Base-by-base conservation (phyloP, 2,797 vertebrate genomes). In the Sylvilagus floridanus region DNA sequence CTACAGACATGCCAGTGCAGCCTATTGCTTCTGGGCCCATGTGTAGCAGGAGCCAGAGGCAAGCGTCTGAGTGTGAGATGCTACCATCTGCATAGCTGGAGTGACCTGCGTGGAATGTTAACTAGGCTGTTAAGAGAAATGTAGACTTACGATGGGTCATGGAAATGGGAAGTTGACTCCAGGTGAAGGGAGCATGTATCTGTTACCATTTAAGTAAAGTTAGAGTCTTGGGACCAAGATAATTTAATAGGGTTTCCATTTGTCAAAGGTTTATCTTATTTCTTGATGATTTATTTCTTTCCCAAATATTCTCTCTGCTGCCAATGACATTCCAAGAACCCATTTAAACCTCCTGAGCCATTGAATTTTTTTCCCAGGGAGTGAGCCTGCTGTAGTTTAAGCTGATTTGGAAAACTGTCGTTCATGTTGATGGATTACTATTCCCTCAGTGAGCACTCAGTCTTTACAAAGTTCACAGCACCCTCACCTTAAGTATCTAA, bases 401-500 rank as follows among this genome's bases (percentile, higher is more conserved):
- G 90, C 79, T 81, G 87, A 78, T 97, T 97, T 96, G 96, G 91
- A 96, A 97, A 96, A 91, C 94, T 90, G 91, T 97, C 94, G 19
- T 75, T 95, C 95, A 30, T 3, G 0, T 79, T 97, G 96, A 97
- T 97, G 95, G 94, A 97, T 98, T 90, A 72, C 50, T 65, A 2
- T 73, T 88, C 73, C 69, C 35, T 7, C 79, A 73, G 96, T 75
- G 92, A 97, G 94, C 87, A 68, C 87, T 96, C 95, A 90, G 94
- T 76, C 63, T 93, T 96, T 90, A 19, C 28, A 30, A 92, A 82
- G 97, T 97, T 98, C 96, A 88, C 60, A 88, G 82, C 95, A 95
- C 96, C 97, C 95, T 98, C 97, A 94, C 97, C 96, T 96, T 88
- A 93, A 97, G 95, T 87, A 96, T 94, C 96, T 97, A 95, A 97